Evolutionary conservation across 1,140 invertebrate genomes (phyloP).

Genomic region (Heliconius himera): DNA sequence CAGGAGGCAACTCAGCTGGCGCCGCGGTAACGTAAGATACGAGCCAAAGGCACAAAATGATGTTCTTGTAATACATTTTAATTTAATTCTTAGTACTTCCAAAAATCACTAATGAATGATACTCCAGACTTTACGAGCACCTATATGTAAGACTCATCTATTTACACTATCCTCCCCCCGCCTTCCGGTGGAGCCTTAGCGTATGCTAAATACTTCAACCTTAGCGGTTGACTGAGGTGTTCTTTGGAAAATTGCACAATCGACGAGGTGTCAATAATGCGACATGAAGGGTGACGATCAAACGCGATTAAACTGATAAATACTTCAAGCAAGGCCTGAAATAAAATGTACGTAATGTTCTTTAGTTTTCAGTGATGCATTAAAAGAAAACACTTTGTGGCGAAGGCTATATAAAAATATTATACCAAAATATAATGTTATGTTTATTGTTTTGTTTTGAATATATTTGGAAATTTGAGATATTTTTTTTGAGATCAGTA

Average conservation of each 20-base stretch:
- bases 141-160: slow-evolving; percentile 81
- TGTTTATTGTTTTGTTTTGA: background rate
- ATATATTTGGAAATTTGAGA: background rate
- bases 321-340: slow-evolving; percentile 54
- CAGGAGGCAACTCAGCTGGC: slow-evolving; percentile 55
- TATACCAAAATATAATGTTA: background rate
- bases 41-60: slow-evolving; percentile 42
- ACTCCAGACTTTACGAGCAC: slow-evolving; percentile 70
- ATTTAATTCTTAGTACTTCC: slow-evolving; percentile 53
- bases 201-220: slow-evolving; percentile 80
- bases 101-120: slow-evolving; percentile 68
- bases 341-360: slow-evolving; percentile 26
- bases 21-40: slow-evolving; percentile 36
- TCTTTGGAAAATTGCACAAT: slow-evolving; percentile 79
- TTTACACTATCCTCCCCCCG: slow-evolving; percentile 81
- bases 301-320: slow-evolving; percentile 55
- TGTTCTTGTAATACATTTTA: slow-evolving; percentile 63
- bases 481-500: background rate
- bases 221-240: slow-evolving; percentile 76
- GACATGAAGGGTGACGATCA: slow-evolving; percentile 69
- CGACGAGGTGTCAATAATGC: slow-evolving; percentile 74
- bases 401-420: background rate
- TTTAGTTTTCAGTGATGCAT: slow-evolving; percentile 36
- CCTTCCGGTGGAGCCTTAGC: slow-evolving; percentile 69
- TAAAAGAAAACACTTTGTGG: slow-evolving; percentile 1